These are phyloP conservation scores for Hololepta plana DNA, from an alignment of 2,888 invertebrate species.

Conservation along the genomic window DNA sequence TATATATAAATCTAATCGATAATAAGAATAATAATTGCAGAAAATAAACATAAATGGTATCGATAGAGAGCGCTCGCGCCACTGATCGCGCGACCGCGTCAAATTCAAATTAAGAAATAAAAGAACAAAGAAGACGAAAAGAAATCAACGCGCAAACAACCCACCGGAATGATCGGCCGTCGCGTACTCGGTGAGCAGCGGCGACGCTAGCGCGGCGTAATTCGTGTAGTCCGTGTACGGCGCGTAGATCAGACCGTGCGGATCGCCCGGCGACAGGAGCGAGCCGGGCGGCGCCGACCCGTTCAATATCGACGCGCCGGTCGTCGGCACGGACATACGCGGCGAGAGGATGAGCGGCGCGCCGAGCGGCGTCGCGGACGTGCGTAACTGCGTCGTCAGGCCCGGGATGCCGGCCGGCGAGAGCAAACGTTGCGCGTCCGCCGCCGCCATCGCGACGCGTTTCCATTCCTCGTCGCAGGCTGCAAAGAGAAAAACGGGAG, in stretches of 20 bases:
- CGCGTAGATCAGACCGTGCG: slow-evolving; percentile 75
- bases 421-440: slow-evolving; percentile 61
- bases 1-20: no score
- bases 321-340: slow-evolving; percentile 68
- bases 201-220: slow-evolving; percentile 68
- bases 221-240: slow-evolving; percentile 61
- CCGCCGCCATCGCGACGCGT: slow-evolving; percentile 63
- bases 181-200: slow-evolving; percentile 67
- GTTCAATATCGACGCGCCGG: slow-evolving; percentile 48
- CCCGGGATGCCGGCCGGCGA: slow-evolving; percentile 43
- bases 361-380: slow-evolving; percentile 61
- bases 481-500: slow-evolving; percentile 26
- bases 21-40: slow-evolving; percentile 1
- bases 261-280: slow-evolving; percentile 47
- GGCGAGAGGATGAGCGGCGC: slow-evolving; percentile 87
- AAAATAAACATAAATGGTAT: not conserved
- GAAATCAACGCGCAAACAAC: slow-evolving; percentile 65
- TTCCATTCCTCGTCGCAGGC: slow-evolving; percentile 73
- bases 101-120: not conserved
- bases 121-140: slow-evolving; percentile 1
- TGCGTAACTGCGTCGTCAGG: slow-evolving; percentile 40
- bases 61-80: not conserved
- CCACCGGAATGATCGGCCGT: slow-evolving; percentile 89
- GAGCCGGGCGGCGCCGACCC: slow-evolving; percentile 47
- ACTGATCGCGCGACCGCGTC: not conserved